Evolutionary conservation across 2,888 invertebrate genomes (phyloP), one percentile per base, ranked within the genome.

Genomic region (Drosophila mercatorum): DNA sequence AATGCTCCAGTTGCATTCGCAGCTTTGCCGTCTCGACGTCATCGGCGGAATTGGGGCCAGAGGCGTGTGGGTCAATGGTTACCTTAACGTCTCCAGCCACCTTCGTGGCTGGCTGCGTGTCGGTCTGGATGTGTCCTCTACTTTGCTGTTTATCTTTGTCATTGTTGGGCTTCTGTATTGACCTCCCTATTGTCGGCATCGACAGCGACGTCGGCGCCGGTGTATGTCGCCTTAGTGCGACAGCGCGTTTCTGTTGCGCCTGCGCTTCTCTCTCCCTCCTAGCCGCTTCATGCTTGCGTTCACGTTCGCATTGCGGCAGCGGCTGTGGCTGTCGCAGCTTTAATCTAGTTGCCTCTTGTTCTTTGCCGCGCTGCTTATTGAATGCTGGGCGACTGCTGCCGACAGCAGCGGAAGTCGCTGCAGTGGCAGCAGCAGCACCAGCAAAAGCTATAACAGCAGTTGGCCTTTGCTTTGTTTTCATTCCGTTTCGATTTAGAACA

Each of bases 1-100:
- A 81, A 40, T 92, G 80, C 17, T 87, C 78, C 3, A 92, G 69
- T 59, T 92, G 90, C 40, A 80, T 68, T 38, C 82, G 84, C 10
- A 76, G 53, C 11, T 55, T 44, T 40, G 65, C 55, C 0, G 57
- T 58, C 26, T 77, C 64, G 8, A 56, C 67, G 2, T 63, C 41
- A 5, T 59, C 61, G 51, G 22, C 44, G 44, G 22, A 22, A 22
- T 51, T 44, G 22, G 12, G 10, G 5, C 10, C n/a, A 11, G 44
- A 43, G 0, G 38, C 41, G 4, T 36, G 7, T 7, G 34, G 10
- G 5, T 49, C 28, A 10, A 38, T 46, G 40, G 17, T 11, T 10
- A n/a, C 8, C 12, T 28, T 28, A 7, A 7, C 31, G n/a, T 31
- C 4, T 17, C 10, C 57, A 40, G 44, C 31, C 14, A 34, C 38